Conservation (phyloP, 2,888 invertebrate genomes). For the Pollenia amentaria region DNA sequence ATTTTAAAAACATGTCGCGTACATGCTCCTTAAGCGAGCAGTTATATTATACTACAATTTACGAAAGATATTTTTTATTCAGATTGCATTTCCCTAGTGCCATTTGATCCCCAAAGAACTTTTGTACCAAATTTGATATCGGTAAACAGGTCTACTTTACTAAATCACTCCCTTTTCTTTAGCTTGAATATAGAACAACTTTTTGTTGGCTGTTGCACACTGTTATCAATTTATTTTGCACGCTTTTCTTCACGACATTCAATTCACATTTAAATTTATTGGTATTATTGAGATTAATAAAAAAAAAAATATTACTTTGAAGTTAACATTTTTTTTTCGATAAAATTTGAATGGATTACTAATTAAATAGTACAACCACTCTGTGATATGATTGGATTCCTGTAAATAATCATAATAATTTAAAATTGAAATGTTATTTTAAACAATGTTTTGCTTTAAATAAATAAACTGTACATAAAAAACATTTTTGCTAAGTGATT, state of each 20-base stretch:
- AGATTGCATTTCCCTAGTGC: too few relatives aligned
- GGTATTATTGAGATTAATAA: slow-evolving; percentile 18
- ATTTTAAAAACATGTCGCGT: too few relatives aligned
- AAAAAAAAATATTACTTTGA: slow-evolving; percentile 29
- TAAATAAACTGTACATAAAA: not conserved
- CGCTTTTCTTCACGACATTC: not conserved
- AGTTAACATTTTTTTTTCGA: not conserved
- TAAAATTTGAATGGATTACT: not conserved
- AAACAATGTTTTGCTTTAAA: slow-evolving; percentile 12
- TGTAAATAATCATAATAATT: slow-evolving; percentile 43
- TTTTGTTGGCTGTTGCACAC: not conserved
- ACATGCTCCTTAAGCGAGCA: too few relatives aligned
- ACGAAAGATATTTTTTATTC: too few relatives aligned
- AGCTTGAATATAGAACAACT: too few relatives aligned
- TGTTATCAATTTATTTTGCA: slow-evolving; percentile 13
- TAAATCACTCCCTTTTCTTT: too few relatives aligned
- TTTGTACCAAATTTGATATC: too few relatives aligned
- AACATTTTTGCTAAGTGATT: too few relatives aligned
- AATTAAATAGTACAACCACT: slow-evolving; percentile 30
- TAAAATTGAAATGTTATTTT: slow-evolving; percentile 31
- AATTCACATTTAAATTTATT: slow-evolving; percentile 19
- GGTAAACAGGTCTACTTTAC: too few relatives aligned
- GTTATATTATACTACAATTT: too few relatives aligned
- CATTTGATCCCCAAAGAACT: too few relatives aligned
- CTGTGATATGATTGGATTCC: slow-evolving; percentile 24